Evolutionary conservation across 2,797 vertebrate genomes (phyloP).

Genomic region (Calcarius lapponicus): DNA sequence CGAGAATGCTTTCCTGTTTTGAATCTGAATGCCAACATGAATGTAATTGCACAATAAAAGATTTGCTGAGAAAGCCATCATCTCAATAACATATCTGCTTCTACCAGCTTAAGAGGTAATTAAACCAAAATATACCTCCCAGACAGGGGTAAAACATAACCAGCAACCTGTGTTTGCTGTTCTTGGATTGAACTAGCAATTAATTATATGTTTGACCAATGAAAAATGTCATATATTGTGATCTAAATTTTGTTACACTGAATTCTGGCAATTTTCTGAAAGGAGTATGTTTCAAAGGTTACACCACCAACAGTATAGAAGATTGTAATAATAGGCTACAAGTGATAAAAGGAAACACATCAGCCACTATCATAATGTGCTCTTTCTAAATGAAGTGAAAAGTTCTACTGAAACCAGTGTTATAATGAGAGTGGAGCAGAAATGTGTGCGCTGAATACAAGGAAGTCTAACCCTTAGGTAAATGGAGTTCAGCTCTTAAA

Average conservation of each 20-base stretch:
- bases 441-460: not conserved
- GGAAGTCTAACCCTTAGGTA: not conserved
- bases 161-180: not conserved
- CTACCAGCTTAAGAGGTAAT: not conserved
- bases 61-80: not conserved
- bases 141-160: not conserved
- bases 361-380: not conserved
- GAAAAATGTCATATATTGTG: not conserved
- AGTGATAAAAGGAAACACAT: not conserved
- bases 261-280: not conserved
- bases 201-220: not conserved
- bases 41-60: not conserved
- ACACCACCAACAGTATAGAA: accelerated
- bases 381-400: not conserved
- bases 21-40: not conserved
- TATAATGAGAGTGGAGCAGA: not conserved
- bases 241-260: not conserved
- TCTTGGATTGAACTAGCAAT: not conserved
- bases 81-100: not conserved
- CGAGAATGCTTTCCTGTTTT: not conserved
- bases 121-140: not conserved
- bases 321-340: not conserved
- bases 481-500: not conserved
- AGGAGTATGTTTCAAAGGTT: not conserved
- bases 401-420: not conserved